phyloP scores from a whole-genome alignment of 2,888 invertebrate species.

The Ochropacha duplaris region DNA sequence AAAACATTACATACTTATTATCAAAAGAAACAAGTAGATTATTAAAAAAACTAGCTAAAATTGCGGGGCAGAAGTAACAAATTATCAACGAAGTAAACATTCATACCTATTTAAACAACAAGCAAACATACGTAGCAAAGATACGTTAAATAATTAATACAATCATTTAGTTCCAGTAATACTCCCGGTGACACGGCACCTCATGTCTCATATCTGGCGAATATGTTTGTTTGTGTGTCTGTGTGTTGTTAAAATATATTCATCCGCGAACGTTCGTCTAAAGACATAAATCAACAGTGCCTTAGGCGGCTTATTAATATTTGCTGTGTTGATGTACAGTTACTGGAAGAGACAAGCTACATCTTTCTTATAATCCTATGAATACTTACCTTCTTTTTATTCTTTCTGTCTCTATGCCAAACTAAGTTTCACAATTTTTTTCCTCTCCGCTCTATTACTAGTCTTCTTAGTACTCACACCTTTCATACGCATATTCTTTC shows the following conservation, averaged over 20 bases:
- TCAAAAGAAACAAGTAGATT: no score
- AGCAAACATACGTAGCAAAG: background rate
- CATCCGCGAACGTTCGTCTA: conserved; percentile 58
- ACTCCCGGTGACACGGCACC: conserved; percentile 50
- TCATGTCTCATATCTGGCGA: conserved; percentile 42
- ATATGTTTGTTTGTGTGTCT: conserved; percentile 48
- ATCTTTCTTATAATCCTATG: background rate
- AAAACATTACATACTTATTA: no score
- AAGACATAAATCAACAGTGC: conserved; percentile 76
- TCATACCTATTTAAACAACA: background rate
- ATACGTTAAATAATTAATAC: conserved; percentile 50
- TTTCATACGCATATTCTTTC: no score
- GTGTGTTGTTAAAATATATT: conserved; percentile 71
- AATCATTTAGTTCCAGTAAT: conserved; percentile 52
- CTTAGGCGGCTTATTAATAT: conserved; percentile 78
- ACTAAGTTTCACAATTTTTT: no score
- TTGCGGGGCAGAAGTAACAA: background rate
- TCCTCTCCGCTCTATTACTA: no score
- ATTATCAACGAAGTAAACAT: background rate
- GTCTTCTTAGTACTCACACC: no score
- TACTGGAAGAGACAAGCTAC: conserved; percentile 37
- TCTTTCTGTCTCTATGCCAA: no score
- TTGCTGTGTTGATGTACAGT: conserved; percentile 41
- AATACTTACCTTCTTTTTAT: no score
- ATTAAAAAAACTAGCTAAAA: no score